phyloP scores from a whole-genome alignment of 2,797 vertebrate genomes.

The Microctenopoma lineatum region DNA sequence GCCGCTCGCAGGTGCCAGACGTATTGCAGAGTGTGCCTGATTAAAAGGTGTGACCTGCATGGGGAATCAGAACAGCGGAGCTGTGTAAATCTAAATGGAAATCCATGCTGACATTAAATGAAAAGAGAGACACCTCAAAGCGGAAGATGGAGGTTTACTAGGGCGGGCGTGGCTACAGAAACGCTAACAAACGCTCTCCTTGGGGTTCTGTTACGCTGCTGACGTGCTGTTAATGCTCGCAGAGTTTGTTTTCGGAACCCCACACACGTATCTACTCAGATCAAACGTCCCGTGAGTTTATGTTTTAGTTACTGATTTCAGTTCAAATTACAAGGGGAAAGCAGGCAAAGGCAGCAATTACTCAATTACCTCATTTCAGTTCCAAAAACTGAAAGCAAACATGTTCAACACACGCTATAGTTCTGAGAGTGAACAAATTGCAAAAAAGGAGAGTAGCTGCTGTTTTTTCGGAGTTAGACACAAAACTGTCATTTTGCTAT shows the following conservation, averaged over 20 bases:
- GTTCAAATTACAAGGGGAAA: not conserved
- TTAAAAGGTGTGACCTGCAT: slow-evolving; percentile 59
- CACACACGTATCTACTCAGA: slow-evolving; percentile 1
- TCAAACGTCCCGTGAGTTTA: not conserved
- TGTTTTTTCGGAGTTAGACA: too few relatives aligned
- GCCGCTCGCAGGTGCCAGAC: slow-evolving; percentile 51
- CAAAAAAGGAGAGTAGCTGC: too few relatives aligned
- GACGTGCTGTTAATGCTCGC: not conserved
- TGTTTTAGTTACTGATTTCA: not conserved
- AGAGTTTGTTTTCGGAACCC: not conserved
- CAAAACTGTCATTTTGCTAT: too few relatives aligned
- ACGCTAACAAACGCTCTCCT: not conserved
- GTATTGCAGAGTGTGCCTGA: slow-evolving; percentile 59
- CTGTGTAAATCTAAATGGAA: slow-evolving; percentile 55
- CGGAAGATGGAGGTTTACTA: slow-evolving; percentile 15
- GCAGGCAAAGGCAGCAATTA: too few relatives aligned
- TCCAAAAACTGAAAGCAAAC: too few relatives aligned
- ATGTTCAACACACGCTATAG: too few relatives aligned
- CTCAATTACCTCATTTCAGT: too few relatives aligned
- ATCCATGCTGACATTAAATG: slow-evolving; percentile 47
- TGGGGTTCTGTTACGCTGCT: not conserved
- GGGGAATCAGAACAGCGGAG: slow-evolving; percentile 43
- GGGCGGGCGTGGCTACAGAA: not conserved
- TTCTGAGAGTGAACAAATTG: too few relatives aligned
- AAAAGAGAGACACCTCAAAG: slow-evolving; percentile 23